Percentiles rank a stretch among this genome's conserved stretches.
Evolutionary conservation across 2,888 invertebrate genomes (phyloP).

Genomic region (Pocota personata): DNA sequence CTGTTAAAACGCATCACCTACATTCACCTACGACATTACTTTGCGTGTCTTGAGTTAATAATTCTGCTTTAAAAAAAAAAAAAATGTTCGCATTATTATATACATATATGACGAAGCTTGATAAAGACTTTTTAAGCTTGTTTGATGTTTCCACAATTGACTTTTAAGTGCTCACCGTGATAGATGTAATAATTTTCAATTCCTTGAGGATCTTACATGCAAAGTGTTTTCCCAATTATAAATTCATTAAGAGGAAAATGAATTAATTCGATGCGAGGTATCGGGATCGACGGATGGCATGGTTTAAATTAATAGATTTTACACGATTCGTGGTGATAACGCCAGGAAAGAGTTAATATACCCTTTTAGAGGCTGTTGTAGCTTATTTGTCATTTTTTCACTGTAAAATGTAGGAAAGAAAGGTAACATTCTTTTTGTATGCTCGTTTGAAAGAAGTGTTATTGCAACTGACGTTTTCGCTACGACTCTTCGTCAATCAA

Average conservation of each 20-base stretch:
- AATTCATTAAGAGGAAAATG: conserved; percentile 6
- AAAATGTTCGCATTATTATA: neutral
- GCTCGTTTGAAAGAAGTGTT: neutral
- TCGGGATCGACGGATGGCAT: neutral
- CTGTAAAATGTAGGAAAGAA: neutral
- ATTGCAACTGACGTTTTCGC: neutral
- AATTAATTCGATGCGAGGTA: neutral
- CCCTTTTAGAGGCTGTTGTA: neutral
- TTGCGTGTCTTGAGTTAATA: conserved; percentile 24
- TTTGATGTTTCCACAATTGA: conserved; percentile 6
- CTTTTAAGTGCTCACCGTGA: neutral
- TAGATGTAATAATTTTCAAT: conserved; percentile 2
- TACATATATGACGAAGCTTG: neutral
- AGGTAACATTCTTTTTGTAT: neutral
- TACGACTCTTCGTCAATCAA: neutral
- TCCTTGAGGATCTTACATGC: neutral
- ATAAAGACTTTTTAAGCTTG: neutral
- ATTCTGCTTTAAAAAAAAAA: neutral
- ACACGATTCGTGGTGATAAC: neutral
- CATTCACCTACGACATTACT: neutral
- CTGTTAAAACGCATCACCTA: neutral
- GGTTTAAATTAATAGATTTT: too few species aligned
- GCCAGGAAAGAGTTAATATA: neutral
- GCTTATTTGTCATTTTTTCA: neutral
- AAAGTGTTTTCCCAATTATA: conserved; percentile 16